Base-by-base conservation (phyloP, 2,113 vertebrate species). In the Gracilinanus agilis region DNA sequence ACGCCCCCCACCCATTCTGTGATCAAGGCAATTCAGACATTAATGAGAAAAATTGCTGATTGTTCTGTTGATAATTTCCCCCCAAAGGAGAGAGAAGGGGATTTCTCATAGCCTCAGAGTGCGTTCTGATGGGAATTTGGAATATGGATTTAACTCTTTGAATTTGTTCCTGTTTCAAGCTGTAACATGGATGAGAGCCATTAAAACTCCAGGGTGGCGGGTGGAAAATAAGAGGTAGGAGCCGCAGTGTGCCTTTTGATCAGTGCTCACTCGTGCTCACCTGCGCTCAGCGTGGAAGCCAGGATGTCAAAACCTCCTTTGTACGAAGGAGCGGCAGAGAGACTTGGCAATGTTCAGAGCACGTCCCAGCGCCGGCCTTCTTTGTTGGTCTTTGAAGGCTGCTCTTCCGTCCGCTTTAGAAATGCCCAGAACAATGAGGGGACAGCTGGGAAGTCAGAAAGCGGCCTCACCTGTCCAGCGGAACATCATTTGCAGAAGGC, bases 371-470 rank as follows among this genome's bases (percentile, higher is more conserved):
- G 83, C 92, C 27, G 61, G 61, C 54, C 92, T 91, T 89, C 56
- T 92, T 83, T 89, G 13, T 56, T n/a, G 94, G 67, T 53, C 95
- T 97, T 95, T 91, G 54, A 96, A 97, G 95, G 9, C 53, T 56
- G 13, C 91, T 44, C 53, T 54, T 58, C 92, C 94, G 92, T 94
- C 94, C 92, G 90, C 89, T 88, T 92, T 93, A 96, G 56, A 93
- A 93, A 53, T 98, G 94, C 91, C 90, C 93, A 24, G 55, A 90
- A 90, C 21, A 89, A 44, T 83, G 10, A 55, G 53, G 92, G 93
- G 90, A 94, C 67, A 96, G 24, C 75, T 90, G 3, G 94, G 54
- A 90, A 95, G 89, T 8, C 67, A 40, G n/a, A 83, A 83, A 96
- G 24, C 75, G 94, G 67, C 90, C 92, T 91, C 95, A 34, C 88